A percentile compares a stretch with the other conserved stretches of the same genome.
phyloP scores from a whole-genome alignment of 2,113 vertebrate species.

The Gobiocypris rarus region DNA sequence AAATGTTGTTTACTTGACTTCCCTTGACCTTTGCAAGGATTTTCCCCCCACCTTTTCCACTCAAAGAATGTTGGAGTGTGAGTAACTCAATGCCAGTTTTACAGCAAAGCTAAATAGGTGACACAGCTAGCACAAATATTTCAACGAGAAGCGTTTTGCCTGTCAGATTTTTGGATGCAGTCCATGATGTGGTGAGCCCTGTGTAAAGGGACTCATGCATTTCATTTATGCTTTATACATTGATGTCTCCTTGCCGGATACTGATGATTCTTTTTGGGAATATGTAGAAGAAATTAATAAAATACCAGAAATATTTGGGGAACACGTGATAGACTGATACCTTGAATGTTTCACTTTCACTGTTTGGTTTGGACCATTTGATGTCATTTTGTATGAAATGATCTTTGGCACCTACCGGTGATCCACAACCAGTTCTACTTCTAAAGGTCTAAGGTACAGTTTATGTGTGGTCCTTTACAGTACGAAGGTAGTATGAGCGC shows the following conservation, averaged over 20 bases:
- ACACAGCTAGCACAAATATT: constrained; percentile 57
- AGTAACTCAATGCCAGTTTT: constrained; percentile 75
- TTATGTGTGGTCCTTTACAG: not conserved
- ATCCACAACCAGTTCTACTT: not conserved
- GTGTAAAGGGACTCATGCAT: constrained; percentile 25
- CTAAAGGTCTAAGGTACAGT: not conserved
- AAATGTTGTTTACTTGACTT: constrained; percentile 80
- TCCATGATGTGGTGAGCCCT: not conserved
- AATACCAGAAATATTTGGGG: not conserved
- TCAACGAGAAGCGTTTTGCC: constrained; percentile 54
- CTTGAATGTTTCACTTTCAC: not conserved
- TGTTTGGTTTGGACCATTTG: not conserved
- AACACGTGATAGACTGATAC: not conserved
- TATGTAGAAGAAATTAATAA: not conserved
- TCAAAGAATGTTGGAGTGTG: constrained; percentile 70
- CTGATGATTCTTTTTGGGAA: not conserved
- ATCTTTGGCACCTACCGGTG: not conserved
- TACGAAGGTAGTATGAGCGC: not conserved
- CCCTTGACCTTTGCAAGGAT: constrained; percentile 69
- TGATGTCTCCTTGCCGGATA: not conserved
- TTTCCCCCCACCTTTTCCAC: constrained; percentile 65
- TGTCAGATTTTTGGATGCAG: constrained; percentile 28
- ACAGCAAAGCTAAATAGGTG: constrained; percentile 64
- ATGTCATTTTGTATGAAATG: not conserved
- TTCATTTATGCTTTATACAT: constrained; percentile 24